Evolutionary conservation across 2,797 vertebrate genomes (phyloP), one percentile per base, ranked within the genome.

Genomic region (Sphenodon punctatus): DNA sequence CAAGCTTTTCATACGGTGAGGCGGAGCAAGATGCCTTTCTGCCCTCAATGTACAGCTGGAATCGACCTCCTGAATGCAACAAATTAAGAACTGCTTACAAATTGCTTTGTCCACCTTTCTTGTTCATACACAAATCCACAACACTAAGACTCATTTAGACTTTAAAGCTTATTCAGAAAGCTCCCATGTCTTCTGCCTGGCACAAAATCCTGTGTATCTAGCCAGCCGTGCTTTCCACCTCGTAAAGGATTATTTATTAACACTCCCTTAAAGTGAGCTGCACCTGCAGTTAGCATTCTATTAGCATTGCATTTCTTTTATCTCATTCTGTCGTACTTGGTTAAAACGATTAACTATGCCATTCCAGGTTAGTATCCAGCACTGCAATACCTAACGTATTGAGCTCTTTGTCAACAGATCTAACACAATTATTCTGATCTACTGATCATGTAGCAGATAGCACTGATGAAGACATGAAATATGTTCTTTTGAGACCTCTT

Each of bases 341-440:
- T 61, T 41, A 78, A 63, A 48, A 51, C 17, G 67, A 48, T 41
- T 78, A 80, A 48, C n/a, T 60, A 42, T 22, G 51, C 17, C 59
- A 53, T 19, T 66, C 2, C 19, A 80, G 41, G 67, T 41, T 80
- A 41, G 73, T 45, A 27, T 41, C 55, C 72, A 67, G 55, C 68
- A 27, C 53, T 75, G 74, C 12, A 45, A 27, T 20, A 78, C 53
- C 48, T 79, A 63, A 43, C 30, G 25, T 49, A 75, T 55, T 38
- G 73, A 75, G 25, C 82, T 78, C 48, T 67, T 83, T 88, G 45
- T 43, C 68, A 67, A 75, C 16, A 76, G 61, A 78, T 67, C 36
- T 68, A 39, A 80, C 70, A 78, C 85, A 73, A 82, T 85, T 89
- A 79, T 80, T 80, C 51, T 74, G 70, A 82, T 23, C 53, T 74